phyloP scores from a whole-genome alignment of 2,113 vertebrate species.

The Ageneiosus marmoratus region DNA sequence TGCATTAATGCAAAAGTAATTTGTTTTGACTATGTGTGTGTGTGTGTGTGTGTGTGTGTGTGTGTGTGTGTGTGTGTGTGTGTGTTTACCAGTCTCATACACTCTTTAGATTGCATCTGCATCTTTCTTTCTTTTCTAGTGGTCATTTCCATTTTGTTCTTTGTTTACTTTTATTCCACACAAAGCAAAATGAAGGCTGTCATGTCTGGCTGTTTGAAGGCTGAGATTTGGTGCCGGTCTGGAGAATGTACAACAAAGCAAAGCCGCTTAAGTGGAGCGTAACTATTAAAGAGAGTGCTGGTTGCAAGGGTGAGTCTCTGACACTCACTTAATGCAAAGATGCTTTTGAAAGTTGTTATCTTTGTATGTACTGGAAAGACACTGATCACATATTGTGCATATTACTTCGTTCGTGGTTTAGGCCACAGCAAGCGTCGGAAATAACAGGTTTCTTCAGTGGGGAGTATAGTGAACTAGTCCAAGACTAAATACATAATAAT shows the following conservation, averaged over 20 bases:
- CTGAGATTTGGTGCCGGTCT: neutral
- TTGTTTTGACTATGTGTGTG: neutral
- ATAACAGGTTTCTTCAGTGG: neutral
- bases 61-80: neutral
- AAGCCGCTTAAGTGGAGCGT: constrained; percentile 68
- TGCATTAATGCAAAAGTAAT: too few relatives aligned
- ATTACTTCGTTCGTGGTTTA: neutral
- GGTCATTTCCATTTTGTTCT: constrained; percentile 63
- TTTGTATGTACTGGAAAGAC: constrained; percentile 46
- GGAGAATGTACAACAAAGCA: constrained; percentile 54
- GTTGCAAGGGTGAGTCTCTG: constrained; percentile 4
- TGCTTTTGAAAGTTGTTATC: constrained; percentile 19
- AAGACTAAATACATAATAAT: neutral
- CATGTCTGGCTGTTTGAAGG: constrained; percentile 56
- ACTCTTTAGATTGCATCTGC: neutral
- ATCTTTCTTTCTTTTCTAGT: constrained; percentile 10
- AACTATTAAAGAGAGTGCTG: constrained; percentile 59
- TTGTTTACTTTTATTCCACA: constrained; percentile 61
- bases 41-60: neutral
- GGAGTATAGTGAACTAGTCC: neutral
- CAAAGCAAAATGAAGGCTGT: constrained; percentile 57
- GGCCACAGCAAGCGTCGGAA: neutral
- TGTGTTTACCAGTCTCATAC: neutral
- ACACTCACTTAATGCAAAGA: constrained; percentile 23
- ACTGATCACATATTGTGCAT: neutral